Conservation (phyloP, 2,888 invertebrate species). For the Drosophila antonietae region DNA sequence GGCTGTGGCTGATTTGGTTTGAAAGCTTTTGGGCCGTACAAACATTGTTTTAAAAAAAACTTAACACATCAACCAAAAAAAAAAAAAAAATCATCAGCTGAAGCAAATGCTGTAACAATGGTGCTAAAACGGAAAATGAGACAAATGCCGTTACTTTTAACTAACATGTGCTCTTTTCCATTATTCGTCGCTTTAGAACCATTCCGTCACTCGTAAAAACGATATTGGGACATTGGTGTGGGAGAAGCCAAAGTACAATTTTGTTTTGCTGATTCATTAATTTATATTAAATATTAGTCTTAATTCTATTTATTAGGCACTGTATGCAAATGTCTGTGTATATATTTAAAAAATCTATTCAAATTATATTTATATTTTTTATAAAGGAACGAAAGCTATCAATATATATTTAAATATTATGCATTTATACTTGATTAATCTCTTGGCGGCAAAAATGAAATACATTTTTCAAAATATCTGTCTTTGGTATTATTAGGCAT, state of each 20-base stretch:
- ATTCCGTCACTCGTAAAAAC: not conserved
- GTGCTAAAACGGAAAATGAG: no score
- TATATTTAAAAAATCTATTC: no score
- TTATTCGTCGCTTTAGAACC: not conserved
- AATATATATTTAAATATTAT: not conserved
- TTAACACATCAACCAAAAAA: not conserved
- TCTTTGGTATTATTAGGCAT: not conserved
- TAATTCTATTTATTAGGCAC: no score
- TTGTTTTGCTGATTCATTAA: not conserved
- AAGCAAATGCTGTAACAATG: not conserved
- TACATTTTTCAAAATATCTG: not conserved
- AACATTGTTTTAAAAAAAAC: conserved; percentile 44
- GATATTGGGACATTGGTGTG: not conserved
- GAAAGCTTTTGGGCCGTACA: conserved; percentile 38
- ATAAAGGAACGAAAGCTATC: not conserved
- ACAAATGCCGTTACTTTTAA: not conserved
- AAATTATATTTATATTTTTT: no score
- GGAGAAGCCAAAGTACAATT: not conserved
- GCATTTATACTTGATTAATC: not conserved
- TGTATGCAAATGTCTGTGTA: no score
- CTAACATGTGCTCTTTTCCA: not conserved
- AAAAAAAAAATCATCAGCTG: not conserved
- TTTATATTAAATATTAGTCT: not conserved
- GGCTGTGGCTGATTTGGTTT: conserved; percentile 27
- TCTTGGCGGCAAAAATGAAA: not conserved